These are phyloP conservation scores for Morpho deidamia DNA, from an alignment of 2,888 invertebrate species.

Conservation along the genomic window DNA sequence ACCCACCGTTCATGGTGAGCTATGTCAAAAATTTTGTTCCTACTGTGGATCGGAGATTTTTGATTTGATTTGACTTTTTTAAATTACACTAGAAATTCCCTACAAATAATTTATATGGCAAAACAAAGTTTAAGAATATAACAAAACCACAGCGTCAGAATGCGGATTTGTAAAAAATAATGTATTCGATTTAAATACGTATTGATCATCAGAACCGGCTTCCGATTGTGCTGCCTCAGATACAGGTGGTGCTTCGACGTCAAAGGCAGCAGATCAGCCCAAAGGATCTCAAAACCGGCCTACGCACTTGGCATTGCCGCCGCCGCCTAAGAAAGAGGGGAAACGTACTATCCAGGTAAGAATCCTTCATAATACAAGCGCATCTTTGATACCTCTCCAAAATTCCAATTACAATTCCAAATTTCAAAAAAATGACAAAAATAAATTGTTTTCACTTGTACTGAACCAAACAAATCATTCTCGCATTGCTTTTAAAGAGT, in stretches of 20 bases:
- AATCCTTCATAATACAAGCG: background rate
- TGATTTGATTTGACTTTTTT: background rate
- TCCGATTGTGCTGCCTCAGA: slow-evolving; percentile 61
- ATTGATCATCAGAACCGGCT: slow-evolving; percentile 31
- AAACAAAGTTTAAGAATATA: no score
- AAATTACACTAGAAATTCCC: no score
- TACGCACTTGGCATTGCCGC: slow-evolving; percentile 65
- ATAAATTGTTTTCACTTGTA: background rate
- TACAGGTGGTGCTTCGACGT: slow-evolving; percentile 49
- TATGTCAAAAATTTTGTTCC: no score
- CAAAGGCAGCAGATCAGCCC: slow-evolving; percentile 40
- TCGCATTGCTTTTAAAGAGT: no score
- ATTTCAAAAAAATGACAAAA: no score
- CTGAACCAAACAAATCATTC: background rate
- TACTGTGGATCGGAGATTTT: background rate
- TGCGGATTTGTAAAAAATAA: background rate
- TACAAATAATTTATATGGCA: no score
- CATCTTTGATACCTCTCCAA: no score
- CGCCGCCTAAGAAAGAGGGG: slow-evolving; percentile 62
- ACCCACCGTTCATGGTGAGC: no score
- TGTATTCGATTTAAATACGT: slow-evolving; percentile 8
- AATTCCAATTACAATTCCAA: no score
- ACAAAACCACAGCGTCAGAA: background rate
- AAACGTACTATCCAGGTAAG: slow-evolving; percentile 51
- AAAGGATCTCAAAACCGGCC: slow-evolving; percentile 50